Base-by-base conservation (phyloP, 2,888 invertebrate genomes). In the Xestia rhomboidea region DNA sequence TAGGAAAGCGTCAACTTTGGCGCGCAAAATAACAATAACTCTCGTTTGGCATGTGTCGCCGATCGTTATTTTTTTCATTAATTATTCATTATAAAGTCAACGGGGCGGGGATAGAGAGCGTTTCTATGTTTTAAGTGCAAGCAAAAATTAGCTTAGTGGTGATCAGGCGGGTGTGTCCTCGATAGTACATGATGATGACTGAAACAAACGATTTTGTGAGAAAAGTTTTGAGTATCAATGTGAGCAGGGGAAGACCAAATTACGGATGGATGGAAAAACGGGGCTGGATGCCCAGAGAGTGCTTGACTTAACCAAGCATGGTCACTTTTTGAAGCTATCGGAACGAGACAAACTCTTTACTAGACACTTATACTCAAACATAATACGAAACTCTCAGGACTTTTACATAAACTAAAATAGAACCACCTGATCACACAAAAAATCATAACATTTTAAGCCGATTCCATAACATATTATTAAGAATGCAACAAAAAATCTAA, bases 401-500 rank as follows among this genome's bases (percentile, higher is more conserved):
- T 41, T 44, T 70, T 69, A 10, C 0, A 27, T 62, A 44, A 82
- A 68, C 38, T 51, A 27, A 79, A 49, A 46, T 21, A 30, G 60
- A 62, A 51, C 13, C 30, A 21, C 34, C 27, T 10, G 15, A 49
- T n/a, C 7, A 7, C 3, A 72, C 49, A 81, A 79, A 78, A 79
- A 69, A 69, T 18, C 1, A 4, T 11, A 68, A 44, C 30, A 63
- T 70, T 71, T 68, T 51, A 64, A 62, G 41, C 27, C 51, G 13
- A 64, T 60, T 69, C 15, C 21, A 11, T 44, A 79, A 67, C 84
- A 79, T 70, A 73, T 79, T 18, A 82, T 84, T 84, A 84, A 15
- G 34, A 64, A 46, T 68, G 21, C 34, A 68, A 84, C 79, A 75
- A 82, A 85, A 83, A 84, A 69, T 62, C 60, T 70, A 57, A 72